phyloP scores from a whole-genome alignment of 2,888 invertebrate genomes.

The Asteroscopus sphinx region DNA sequence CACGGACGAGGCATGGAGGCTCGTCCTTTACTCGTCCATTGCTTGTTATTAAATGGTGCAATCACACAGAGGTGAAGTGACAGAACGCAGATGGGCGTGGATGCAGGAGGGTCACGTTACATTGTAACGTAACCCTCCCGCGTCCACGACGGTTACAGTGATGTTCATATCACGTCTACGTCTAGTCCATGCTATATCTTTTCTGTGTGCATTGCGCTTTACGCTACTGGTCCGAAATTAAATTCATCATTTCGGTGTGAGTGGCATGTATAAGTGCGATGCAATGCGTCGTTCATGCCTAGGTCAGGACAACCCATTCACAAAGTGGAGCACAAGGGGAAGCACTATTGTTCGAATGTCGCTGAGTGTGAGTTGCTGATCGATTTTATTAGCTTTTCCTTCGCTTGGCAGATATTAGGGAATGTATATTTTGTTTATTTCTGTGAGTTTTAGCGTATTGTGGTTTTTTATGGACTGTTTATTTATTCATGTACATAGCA shows the following conservation, averaged over 20 bases:
- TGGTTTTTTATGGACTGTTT: constrained; percentile 6
- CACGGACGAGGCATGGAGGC: too few species aligned
- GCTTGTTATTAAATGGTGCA: too few species aligned
- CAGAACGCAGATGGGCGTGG: too few species aligned
- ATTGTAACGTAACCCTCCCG: too few species aligned
- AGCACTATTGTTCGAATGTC: constrained; percentile 56
- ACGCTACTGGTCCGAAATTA: constrained; percentile 12
- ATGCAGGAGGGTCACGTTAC: too few species aligned
- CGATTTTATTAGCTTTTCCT: constrained; percentile 50
- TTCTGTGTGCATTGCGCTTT: too few species aligned
- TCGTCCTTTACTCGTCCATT: too few species aligned
- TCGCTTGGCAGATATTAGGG: constrained; percentile 13
- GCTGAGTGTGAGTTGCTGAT: constrained; percentile 45
- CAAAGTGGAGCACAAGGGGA: constrained; percentile 49
- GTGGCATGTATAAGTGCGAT: constrained; percentile 37
- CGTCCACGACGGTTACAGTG: too few species aligned
- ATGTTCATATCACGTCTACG: too few species aligned
- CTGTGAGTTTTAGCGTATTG: neutral
- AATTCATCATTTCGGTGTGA: constrained; percentile 35
- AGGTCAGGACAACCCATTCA: constrained; percentile 49
- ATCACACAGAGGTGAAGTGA: too few species aligned
- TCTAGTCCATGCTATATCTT: too few species aligned
- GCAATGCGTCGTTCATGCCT: constrained; percentile 46
- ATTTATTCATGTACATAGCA: too few species aligned
- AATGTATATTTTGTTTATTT: constrained; percentile 30